phyloP scores from a whole-genome alignment of 1,140 invertebrate species.

The Lepidurus apus region DNA sequence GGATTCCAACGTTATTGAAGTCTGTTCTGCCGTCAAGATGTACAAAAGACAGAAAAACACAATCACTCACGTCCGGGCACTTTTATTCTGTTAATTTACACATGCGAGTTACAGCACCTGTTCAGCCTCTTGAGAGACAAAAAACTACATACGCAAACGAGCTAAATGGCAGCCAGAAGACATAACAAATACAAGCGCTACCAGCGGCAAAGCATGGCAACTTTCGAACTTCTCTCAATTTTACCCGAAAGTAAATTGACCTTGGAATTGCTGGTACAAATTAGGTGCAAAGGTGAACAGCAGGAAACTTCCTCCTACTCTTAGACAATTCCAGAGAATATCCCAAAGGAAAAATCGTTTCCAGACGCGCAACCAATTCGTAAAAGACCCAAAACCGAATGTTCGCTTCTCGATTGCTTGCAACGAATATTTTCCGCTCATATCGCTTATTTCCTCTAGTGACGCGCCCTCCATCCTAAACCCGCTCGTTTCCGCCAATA shows the following conservation, averaged over 20 bases:
- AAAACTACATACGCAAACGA: too few relatives aligned
- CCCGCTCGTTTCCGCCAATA: not conserved
- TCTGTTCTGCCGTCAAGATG: not conserved
- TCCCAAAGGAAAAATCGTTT: conserved; percentile 30
- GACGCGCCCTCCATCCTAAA: not conserved
- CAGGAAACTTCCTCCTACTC: conserved; percentile 25
- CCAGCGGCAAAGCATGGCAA: not conserved
- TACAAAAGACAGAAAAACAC: too few relatives aligned
- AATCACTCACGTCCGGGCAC: too few relatives aligned
- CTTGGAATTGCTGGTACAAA: conserved; percentile 28
- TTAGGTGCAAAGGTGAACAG: conserved; percentile 30
- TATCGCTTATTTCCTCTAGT: not conserved
- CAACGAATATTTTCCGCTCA: not conserved
- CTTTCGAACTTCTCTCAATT: not conserved
- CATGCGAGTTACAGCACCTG: too few relatives aligned
- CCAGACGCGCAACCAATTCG: conserved; percentile 27
- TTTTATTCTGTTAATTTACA: too few relatives aligned
- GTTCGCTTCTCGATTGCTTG: not conserved
- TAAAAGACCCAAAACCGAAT: conserved; percentile 27
- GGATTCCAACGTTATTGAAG: conserved; percentile 38
- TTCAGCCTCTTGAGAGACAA: too few relatives aligned
- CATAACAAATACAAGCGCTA: not conserved
- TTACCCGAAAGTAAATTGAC: conserved; percentile 13
- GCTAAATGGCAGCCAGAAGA: not conserved
- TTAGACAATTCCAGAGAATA: conserved; percentile 23